These are phyloP conservation scores for Coecobrya sp. DNA, from an alignment of 2,888 invertebrate species.

Conservation along the genomic window DNA sequence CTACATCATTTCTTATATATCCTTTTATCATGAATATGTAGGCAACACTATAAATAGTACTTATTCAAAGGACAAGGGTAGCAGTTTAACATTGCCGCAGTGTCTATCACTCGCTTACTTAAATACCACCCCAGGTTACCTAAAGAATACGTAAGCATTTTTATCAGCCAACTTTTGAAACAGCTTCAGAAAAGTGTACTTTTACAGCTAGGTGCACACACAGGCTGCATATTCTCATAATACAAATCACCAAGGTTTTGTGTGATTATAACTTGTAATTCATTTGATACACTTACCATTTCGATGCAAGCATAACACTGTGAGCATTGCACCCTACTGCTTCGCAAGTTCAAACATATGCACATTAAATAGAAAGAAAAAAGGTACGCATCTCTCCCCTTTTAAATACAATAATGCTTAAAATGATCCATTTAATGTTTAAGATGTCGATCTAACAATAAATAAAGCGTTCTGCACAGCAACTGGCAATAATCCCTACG, in stretches of 20 bases:
- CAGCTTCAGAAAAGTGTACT: not conserved
- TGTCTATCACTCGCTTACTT: no score
- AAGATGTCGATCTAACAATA: conserved; percentile 35
- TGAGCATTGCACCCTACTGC: not conserved
- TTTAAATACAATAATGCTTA: conserved; percentile 16
- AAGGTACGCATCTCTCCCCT: not conserved
- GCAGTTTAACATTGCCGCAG: not conserved
- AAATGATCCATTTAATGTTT: conserved; percentile 51
- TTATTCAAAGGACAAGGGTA: not conserved
- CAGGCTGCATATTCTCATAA: not conserved
- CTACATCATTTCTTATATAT: not conserved
- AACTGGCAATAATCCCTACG: conserved; percentile 1
- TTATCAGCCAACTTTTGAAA: not conserved
- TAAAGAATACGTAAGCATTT: no score
- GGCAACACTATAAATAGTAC: not conserved
- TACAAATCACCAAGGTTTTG: not conserved
- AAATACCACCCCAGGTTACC: no score
- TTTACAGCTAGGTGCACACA: not conserved
- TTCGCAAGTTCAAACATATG: not conserved
- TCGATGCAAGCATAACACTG: not conserved
- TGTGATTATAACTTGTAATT: not conserved
- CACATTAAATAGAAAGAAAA: not conserved
- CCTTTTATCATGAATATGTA: not conserved
- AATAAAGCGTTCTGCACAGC: conserved; percentile 8
- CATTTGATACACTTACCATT: not conserved